Evolutionary conservation across 2,888 invertebrate genomes (phyloP), one percentile per base, ranked within the genome.

Genomic region (Mechanitis mazaeus): DNA sequence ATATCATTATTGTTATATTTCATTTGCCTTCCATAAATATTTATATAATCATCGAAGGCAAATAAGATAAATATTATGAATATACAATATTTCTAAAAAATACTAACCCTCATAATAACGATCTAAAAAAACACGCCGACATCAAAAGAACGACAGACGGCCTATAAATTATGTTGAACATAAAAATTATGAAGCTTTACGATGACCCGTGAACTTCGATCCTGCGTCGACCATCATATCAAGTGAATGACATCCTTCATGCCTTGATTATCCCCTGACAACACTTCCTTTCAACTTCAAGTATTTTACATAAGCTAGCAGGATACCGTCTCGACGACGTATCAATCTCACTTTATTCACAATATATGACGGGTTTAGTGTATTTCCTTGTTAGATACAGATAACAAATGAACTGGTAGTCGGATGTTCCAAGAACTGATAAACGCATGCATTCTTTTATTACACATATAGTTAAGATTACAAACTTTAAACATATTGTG

Each of bases 171-270:
- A 45, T 9, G 54, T 53, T 4, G 55, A 53, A 12, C 47, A 47
- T 56, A 55, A 64, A 64, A 62, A 53, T 57, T 65, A 67, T 68
- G 59, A 61, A 59, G 65, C 60, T 66, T 64, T 69, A 71, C 65
- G 65, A 68, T 67, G 75, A 78, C 75, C 75, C 74, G 68, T 81
- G 81, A 80, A 80, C 83, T 80, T 70, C 65, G 78, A 72, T 75
- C 79, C 80, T 81, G 83, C 84, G 83, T 78, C 81, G 85, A 86
- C 83, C 85, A 70, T 74, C 77, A 80, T 84, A 83, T 74, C 75
- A 75, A 80, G 78, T 83, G 84, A 84, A 85, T 77, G 81, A 83
- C 84, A 85, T 84, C 84, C 77, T 85, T 88, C 80, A 86, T 83
- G 81, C 72, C 79, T 83, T 81, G 84, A 84, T 86, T 82, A 85